Evolutionary conservation across 2,888 invertebrate species (phyloP), one percentile per base, ranked within the genome.

Genomic region (Octonoba sinensis): DNA sequence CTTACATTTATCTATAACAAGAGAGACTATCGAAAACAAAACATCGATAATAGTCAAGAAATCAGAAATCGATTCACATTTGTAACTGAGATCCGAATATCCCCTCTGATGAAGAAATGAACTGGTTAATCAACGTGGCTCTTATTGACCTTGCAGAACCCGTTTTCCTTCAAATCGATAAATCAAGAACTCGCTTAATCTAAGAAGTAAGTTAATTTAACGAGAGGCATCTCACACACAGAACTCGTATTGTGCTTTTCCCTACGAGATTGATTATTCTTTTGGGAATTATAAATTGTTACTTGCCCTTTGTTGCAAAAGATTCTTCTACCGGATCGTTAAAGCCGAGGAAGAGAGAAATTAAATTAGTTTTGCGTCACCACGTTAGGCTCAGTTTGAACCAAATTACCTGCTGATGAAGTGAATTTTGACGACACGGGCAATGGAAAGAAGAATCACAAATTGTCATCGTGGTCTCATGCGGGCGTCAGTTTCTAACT

Each of bases 181-280:
- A 77, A 77, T 77, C 76, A 77, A 65, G 66, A 70, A 62, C 76
- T 62, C 62, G 59, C 62, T 77, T 77, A 77, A 77, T 77, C 76
- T 70, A 56, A 54, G 76, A 77, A 64, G 76, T 77, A 77, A 77
- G 76, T 77, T 77, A 77, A 77, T 77, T 77, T 77, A 77, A 69
- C 69, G 54, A 64, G 60, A 60, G 54, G 62, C 27, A 27, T 67
- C 64, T 54, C 36, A 36, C 36, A 36, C 36, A 36, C 36, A 8
- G 36, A 36, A 54, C 69, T 27, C 69, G 44, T 49, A 56, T 54
- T 24, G 24, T 77, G 69, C 54, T 70, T 51, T 62, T 54, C 54
- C 22, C 27, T 3, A 36, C 27, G 67, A 77, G 76, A 77, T 77
- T 77, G 76, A 77, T 77, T 77, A 77, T 77, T 69, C 76, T 77